Evolutionary conservation across 2,797 vertebrate genomes (phyloP).

Genomic region (Heteromormyrus szaboi): DNA sequence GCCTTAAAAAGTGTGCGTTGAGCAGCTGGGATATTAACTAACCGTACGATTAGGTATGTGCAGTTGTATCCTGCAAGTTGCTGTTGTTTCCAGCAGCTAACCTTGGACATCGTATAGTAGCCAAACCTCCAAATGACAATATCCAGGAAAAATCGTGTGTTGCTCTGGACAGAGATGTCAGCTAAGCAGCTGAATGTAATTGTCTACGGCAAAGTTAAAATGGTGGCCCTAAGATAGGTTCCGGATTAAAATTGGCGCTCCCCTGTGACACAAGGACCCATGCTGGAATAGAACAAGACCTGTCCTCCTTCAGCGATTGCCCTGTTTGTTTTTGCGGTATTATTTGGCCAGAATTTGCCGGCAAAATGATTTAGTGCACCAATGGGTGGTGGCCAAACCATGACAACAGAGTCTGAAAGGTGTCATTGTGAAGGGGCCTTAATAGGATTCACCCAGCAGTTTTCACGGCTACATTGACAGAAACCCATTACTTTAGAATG

Average conservation of each 20-base stretch:
- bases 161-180: neutral
- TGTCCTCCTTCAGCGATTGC: neutral
- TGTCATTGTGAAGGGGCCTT: neutral
- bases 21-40: neutral
- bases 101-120: neutral
- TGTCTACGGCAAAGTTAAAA: neutral
- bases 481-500: neutral
- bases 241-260: neutral
- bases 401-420: neutral
- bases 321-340: conserved; percentile 1
- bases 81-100: neutral
- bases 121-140: neutral
- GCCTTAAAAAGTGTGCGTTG: neutral
- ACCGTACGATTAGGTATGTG: neutral
- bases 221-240: neutral
- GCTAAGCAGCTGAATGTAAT: neutral
- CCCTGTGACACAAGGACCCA: neutral
- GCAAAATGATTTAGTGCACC: conserved; percentile 17
- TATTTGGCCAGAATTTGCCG: conserved; percentile 3
- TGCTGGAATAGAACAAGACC: neutral
- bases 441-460: neutral
- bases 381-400: neutral
- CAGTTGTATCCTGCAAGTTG: neutral
- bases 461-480: neutral
- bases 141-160: neutral